Evolutionary conservation across 2,888 invertebrate species (phyloP).

Genomic region (Pseudanteris insignis): DNA sequence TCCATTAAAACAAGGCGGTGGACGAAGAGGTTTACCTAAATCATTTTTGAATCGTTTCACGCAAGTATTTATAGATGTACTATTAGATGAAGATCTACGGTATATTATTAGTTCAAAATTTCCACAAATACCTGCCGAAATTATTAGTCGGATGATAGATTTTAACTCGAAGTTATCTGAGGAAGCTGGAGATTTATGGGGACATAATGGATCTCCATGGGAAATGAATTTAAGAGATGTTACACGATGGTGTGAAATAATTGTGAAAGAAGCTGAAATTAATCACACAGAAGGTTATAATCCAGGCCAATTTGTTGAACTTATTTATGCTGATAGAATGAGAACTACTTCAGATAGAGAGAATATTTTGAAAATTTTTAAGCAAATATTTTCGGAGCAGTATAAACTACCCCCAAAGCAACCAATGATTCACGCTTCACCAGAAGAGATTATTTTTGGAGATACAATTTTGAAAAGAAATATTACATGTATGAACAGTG

Average conservation of each 20-base stretch:
- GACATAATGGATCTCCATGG: conserved; percentile 88
- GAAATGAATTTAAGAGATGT: conserved; percentile 97
- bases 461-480: conserved; percentile 70
- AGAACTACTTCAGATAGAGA: conserved; percentile 79
- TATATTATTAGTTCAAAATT: conserved; percentile 77
- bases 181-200: conserved; percentile 77
- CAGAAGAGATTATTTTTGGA: conserved; percentile 72
- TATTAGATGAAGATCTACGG: conserved; percentile 60
- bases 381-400: conserved; percentile 65
- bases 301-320: conserved; percentile 75
- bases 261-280: conserved; percentile 63
- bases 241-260: conserved; percentile 89
- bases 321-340: conserved; percentile 90
- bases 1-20: conserved; percentile 94
- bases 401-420: conserved; percentile 66
- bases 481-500: conserved; percentile 61
- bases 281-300: conserved; percentile 49
- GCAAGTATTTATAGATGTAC: conserved; percentile 74
- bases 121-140: conserved; percentile 70
- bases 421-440: conserved; percentile 72
- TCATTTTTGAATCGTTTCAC: conserved; percentile 98
- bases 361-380: conserved; percentile 70
- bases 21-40: conserved; percentile 92
- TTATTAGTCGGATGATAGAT: conserved; percentile 77
- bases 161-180: conserved; percentile 78